Percentiles rank a stretch among this genome's conserved stretches.
These are phyloP conservation scores for Morone saxatilis DNA, from an alignment of 2,113 vertebrate genomes.

Conservation along the genomic window DNA sequence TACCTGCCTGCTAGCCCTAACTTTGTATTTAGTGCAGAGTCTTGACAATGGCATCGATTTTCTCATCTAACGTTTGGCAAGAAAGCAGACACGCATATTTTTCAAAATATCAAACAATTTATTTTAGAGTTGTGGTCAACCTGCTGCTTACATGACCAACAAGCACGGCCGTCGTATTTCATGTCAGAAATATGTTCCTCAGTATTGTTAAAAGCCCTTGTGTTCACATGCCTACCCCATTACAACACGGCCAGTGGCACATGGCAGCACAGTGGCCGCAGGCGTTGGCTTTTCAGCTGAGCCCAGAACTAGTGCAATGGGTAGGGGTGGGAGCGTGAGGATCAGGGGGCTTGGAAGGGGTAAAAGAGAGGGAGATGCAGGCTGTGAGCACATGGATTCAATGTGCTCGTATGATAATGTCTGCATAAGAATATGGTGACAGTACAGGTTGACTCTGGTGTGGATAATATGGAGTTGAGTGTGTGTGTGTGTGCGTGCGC, in stretches of 20 bases:
- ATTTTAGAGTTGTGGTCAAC: conserved; percentile 11
- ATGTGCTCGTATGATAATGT: conserved; percentile 58
- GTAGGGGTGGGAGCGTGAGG: conserved; percentile 53
- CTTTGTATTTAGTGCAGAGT: not conserved
- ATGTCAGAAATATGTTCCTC: conserved; percentile 34
- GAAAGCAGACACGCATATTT: not conserved
- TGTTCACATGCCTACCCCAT: conserved; percentile 75
- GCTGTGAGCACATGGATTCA: conserved; percentile 52
- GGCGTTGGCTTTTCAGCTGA: conserved; percentile 80
- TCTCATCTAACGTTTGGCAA: conserved; percentile 15
- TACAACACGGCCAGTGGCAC: conserved; percentile 79
- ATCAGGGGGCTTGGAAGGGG: conserved; percentile 32
- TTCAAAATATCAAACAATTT: conserved; percentile 6
- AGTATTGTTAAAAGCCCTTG: conserved; percentile 58
- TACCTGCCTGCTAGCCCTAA: not conserved
- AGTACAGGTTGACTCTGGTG: conserved; percentile 60
- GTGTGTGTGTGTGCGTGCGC: conserved; percentile 32
- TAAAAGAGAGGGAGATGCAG: conserved; percentile 48
- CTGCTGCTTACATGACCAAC: conserved; percentile 41
- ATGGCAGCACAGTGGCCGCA: conserved; percentile 78
- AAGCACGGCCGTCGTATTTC: conserved; percentile 18
- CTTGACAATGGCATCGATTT: not conserved
- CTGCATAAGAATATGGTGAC: conserved; percentile 71
- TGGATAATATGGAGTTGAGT: conserved; percentile 48
- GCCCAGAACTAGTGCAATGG: conserved; percentile 73